These are phyloP conservation scores for Orthonyx spaldingii DNA, from an alignment of 2,113 vertebrate species.

Conservation along the genomic window DNA sequence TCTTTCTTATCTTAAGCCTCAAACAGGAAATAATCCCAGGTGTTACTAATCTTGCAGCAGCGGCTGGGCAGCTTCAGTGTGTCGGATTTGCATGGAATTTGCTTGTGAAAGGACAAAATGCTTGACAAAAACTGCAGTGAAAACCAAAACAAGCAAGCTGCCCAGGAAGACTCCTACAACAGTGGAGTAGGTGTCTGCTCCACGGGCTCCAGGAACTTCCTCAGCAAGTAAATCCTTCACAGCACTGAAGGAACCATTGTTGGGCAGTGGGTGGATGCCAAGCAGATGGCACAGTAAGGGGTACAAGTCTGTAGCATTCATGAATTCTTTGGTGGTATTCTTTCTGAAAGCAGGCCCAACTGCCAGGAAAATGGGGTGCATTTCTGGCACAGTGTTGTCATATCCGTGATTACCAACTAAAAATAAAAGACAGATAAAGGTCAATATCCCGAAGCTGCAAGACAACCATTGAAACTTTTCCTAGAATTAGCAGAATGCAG, in stretches of 20 bases:
- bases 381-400: constrained; percentile 83
- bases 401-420: constrained; percentile 92
- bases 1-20: neutral
- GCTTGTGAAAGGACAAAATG: constrained; percentile 78
- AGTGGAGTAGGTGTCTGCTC: constrained; percentile 68
- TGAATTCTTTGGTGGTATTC: constrained; percentile 75
- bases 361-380: constrained; percentile 89
- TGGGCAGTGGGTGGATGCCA: constrained; percentile 73
- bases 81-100: constrained; percentile 67
- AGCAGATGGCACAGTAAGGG: constrained; percentile 88
- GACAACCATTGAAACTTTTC: neutral
- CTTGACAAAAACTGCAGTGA: constrained; percentile 78
- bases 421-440: constrained; percentile 44
- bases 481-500: neutral
- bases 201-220: neutral
- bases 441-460: neutral
- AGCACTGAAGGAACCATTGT: constrained; percentile 82
- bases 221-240: constrained; percentile 79
- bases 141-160: constrained; percentile 77
- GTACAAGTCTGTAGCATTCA: constrained; percentile 86
- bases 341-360: constrained; percentile 86
- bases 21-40: neutral
- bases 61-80: constrained; percentile 83
- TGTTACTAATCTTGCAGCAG: constrained; percentile 74
- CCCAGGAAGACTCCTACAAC: constrained; percentile 78